Conservation (phyloP, 2,888 invertebrate genomes). For the Taenaris catops region DNA sequence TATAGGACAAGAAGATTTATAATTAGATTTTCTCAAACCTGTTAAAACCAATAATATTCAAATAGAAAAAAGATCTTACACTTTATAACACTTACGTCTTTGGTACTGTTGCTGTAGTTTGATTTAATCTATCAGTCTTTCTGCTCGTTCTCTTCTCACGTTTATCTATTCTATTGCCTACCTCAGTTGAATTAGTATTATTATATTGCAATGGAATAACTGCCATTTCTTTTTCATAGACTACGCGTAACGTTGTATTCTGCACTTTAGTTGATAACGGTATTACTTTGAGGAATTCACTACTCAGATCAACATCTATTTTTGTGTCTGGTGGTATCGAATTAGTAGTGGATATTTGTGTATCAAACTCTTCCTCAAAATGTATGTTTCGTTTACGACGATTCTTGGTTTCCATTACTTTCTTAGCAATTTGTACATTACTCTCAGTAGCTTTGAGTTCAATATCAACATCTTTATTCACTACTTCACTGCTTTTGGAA, state of each 20-base stretch:
- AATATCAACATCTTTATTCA: conserved; percentile 39
- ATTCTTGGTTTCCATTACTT: conserved; percentile 30
- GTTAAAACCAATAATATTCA: no score
- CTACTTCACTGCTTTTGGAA: conserved; percentile 39
- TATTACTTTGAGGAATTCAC: conserved; percentile 54
- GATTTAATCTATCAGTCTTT: conserved; percentile 70
- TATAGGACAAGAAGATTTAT: no score
- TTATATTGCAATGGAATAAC: conserved; percentile 57
- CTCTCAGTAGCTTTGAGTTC: conserved; percentile 47
- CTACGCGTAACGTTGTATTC: conserved; percentile 29
- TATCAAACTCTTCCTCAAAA: conserved; percentile 44
- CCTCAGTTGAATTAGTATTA: conserved; percentile 63
- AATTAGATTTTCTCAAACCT: no score
- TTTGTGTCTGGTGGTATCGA: conserved; percentile 33
- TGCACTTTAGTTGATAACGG: conserved; percentile 38
- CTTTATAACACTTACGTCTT: conserved; percentile 56
- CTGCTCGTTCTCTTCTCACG: conserved; percentile 72
- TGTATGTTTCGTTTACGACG: conserved; percentile 48
- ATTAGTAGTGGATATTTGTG: conserved; percentile 40
- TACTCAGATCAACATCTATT: conserved; percentile 40
- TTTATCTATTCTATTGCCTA: conserved; percentile 53
- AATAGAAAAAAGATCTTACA: background rate
- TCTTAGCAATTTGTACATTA: conserved; percentile 35
- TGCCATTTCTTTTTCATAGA: conserved; percentile 42
- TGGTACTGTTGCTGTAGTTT: conserved; percentile 70